A percentile compares a stretch with the other conserved stretches of the same genome.
Conservation (phyloP, 2,888 invertebrate genomes). For the Pterostichus niger region DNA sequence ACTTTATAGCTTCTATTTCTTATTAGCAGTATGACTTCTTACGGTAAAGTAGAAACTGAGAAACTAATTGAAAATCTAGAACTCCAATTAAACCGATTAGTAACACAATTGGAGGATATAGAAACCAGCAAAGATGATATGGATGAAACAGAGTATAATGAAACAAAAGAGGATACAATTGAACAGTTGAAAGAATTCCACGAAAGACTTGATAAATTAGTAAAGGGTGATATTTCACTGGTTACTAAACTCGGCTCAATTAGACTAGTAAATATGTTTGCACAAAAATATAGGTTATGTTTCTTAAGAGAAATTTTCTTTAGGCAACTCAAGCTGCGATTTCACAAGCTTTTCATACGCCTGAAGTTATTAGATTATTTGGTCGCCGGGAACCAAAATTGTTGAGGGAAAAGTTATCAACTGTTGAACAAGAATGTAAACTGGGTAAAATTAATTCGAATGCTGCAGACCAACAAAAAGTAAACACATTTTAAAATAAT, state of each 20-base stretch:
- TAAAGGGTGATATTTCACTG: constrained; percentile 84
- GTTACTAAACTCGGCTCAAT: constrained; percentile 83
- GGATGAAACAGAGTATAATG: constrained; percentile 83
- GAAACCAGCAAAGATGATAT: constrained; percentile 83
- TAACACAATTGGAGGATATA: constrained; percentile 85
- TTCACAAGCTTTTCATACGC: constrained; percentile 86
- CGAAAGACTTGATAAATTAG: constrained; percentile 81
- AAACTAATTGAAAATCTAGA: constrained; percentile 83
- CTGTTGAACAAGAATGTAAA: constrained; percentile 82
- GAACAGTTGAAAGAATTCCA: constrained; percentile 86
- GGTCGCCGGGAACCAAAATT: constrained; percentile 85
- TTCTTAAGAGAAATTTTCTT: constrained; percentile 68
- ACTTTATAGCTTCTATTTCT: constrained; percentile 3
- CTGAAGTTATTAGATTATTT: constrained; percentile 86
- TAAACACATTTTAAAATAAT: constrained; percentile 67
- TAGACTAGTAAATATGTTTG: constrained; percentile 79
- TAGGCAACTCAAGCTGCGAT: constrained; percentile 87
- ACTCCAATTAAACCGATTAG: constrained; percentile 83
- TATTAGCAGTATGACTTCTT: constrained; percentile 76
- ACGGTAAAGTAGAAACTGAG: constrained; percentile 82
- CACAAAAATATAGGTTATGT: neutral
- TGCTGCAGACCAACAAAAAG: constrained; percentile 79
- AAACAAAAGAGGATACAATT: constrained; percentile 84
- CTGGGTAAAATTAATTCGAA: constrained; percentile 80
- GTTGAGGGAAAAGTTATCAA: constrained; percentile 80